Evolutionary conservation across 2,888 invertebrate genomes (phyloP).

Genomic region (Rhyacophila evoluta): DNA sequence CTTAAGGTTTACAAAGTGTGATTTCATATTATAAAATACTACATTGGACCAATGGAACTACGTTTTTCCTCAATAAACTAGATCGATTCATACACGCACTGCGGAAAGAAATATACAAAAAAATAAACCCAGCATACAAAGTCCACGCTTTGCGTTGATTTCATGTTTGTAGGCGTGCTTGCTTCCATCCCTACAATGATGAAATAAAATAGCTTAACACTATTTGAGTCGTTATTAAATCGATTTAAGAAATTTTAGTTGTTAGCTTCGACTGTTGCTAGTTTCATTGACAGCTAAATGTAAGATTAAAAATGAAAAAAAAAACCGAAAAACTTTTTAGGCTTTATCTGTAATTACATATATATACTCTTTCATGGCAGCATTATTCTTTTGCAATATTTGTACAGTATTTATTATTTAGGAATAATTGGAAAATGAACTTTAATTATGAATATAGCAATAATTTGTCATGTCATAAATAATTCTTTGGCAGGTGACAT

Average conservation of each 20-base stretch:
- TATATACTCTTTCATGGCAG: background rate
- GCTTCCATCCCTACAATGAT: background rate
- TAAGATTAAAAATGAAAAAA: background rate
- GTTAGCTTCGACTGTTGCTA: background rate
- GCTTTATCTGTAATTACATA: background rate
- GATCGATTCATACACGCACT: background rate
- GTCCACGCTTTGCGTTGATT: background rate
- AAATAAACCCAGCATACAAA: background rate
- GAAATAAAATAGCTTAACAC: no score
- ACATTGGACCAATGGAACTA: slow-evolving; percentile 6
- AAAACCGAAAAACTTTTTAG: background rate
- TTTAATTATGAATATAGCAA: no score
- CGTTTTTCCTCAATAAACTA: background rate
- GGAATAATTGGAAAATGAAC: no score
- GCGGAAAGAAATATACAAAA: background rate
- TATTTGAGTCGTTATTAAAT: no score
- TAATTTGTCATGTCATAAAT: no score
- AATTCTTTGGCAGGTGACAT: no score
- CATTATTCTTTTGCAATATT: background rate
- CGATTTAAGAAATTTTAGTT: no score
- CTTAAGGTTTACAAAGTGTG: background rate
- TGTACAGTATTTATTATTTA: no score
- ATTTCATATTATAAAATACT: background rate
- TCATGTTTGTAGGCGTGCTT: background rate
- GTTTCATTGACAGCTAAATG: background rate